phyloP scores from a whole-genome alignment of 2,888 invertebrate species.

The Linnaemya tessellans region DNA sequence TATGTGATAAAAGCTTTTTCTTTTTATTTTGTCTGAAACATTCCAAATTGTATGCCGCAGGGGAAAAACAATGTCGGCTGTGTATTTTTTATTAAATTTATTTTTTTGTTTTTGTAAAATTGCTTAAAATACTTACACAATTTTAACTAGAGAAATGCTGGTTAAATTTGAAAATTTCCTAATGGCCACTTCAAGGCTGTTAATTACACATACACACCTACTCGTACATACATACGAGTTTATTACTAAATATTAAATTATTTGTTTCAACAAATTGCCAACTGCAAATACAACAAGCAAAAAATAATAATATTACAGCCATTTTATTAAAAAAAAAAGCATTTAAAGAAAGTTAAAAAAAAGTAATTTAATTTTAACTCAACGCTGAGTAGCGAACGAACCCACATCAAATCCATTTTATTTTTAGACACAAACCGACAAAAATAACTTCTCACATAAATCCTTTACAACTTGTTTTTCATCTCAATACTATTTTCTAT shows the following conservation, averaged over 20 bases:
- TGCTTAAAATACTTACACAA: neutral
- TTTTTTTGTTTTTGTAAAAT: neutral
- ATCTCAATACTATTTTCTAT: neutral
- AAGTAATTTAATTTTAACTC: conserved; percentile 1
- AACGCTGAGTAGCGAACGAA: neutral
- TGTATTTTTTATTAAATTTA: neutral
- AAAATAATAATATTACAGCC: neutral
- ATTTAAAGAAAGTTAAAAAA: neutral
- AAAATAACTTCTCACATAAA: neutral
- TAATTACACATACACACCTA: neutral
- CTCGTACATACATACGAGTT: too few relatives aligned
- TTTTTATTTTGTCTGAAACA: neutral
- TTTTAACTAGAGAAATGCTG: neutral
- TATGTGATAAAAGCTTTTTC: neutral
- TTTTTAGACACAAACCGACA: neutral
- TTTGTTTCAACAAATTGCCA: neutral
- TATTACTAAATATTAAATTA: neutral
- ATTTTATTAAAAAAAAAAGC: neutral
- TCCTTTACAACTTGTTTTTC: neutral
- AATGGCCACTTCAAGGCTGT: neutral
- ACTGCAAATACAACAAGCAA: neutral
- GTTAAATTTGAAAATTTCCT: neutral
- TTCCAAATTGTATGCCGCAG: neutral
- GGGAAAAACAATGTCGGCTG: neutral
- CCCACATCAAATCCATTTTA: neutral